A percentile compares a stretch with the other conserved stretches of the same genome.
Evolutionary conservation across 2,113 vertebrate species (phyloP).

Genomic region (Anolis sagrei): DNA sequence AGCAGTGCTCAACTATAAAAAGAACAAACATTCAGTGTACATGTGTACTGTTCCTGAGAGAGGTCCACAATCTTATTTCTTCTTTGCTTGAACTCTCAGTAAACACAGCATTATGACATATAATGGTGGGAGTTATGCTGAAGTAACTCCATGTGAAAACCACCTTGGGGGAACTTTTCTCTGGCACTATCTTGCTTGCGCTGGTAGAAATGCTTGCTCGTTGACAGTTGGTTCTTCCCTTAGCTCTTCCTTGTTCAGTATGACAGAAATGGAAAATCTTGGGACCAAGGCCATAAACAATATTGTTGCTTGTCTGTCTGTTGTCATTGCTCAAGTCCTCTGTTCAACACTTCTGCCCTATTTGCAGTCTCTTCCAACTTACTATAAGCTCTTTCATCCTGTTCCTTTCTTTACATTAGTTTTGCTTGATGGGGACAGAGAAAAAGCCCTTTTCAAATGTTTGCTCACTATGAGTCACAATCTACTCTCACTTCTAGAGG

Average conservation of each 20-base stretch:
- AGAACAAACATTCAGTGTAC: neutral
- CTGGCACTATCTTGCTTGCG: neutral
- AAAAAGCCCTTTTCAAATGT: neutral
- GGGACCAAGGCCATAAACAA: neutral
- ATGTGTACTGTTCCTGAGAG: fast-evolving
- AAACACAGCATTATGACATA: neutral
- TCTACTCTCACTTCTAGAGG: neutral
- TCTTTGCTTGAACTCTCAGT: neutral
- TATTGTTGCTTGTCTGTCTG: fast-evolving
- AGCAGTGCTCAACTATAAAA: neutral
- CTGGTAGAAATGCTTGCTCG: neutral
- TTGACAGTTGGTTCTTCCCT: fast-evolving
- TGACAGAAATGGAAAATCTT: neutral
- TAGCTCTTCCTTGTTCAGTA: fast-evolving
- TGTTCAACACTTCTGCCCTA: neutral
- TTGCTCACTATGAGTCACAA: neutral
- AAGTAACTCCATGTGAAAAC: neutral
- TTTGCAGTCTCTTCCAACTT: neutral
- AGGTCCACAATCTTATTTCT: neutral
- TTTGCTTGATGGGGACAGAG: fast-evolving
- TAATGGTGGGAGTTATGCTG: neutral
- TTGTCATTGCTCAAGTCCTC: neutral
- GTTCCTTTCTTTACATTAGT: neutral
- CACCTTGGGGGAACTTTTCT: neutral
- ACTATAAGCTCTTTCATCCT: neutral